Percentiles rank a stretch among this genome's conserved stretches.
phyloP scores from a whole-genome alignment of 2,888 invertebrate species.

The Nebria brevicollis region DNA sequence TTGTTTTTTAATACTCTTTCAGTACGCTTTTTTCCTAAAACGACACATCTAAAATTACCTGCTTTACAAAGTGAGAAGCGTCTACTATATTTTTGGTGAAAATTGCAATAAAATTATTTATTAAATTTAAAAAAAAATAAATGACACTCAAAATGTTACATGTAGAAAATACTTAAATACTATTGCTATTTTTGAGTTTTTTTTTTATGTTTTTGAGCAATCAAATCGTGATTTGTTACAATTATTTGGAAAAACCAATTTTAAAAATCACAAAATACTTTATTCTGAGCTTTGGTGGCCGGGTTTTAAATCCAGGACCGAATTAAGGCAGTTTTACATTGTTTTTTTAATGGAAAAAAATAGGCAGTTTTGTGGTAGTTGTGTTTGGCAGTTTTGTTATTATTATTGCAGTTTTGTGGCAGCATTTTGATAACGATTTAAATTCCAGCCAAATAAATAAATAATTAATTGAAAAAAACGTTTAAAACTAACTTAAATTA shows the following conservation, averaged over 20 bases:
- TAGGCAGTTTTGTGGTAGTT: background rate
- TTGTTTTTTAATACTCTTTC: background rate
- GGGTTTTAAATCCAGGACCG: slow-evolving; percentile 1
- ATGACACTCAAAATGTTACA: background rate
- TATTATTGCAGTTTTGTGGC: background rate
- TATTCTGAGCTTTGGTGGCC: background rate
- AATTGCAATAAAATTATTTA: background rate
- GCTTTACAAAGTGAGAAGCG: background rate
- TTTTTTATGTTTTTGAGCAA: background rate
- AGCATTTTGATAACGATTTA: background rate
- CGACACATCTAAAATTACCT: background rate
- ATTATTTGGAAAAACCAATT: background rate
- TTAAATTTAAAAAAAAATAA: background rate
- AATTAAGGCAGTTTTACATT: background rate
- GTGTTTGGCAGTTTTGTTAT: background rate
- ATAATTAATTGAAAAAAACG: background rate
- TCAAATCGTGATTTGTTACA: background rate
- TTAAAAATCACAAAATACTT: background rate
- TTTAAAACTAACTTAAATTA: background rate
- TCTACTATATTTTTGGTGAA: background rate
- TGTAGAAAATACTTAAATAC: background rate
- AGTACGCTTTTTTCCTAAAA: background rate
- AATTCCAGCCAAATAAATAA: background rate
- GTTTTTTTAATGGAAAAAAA: too few species aligned
- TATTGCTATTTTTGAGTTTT: background rate